Conservation (phyloP, 2,113 vertebrate species). For the Nothocercus nigrocapillus region DNA sequence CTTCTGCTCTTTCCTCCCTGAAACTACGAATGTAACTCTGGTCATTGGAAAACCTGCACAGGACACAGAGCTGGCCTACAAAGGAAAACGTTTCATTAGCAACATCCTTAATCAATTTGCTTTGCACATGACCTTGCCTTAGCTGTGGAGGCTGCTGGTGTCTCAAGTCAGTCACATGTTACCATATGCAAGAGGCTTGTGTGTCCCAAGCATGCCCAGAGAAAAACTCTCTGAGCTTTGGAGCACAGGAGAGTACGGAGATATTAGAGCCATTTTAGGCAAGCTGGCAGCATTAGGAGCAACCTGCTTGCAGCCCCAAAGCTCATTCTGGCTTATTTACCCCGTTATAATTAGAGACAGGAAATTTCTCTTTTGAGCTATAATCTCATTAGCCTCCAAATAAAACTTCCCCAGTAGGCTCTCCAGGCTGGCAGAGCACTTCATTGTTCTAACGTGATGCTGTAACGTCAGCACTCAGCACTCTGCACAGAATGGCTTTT, state of each 20-base stretch:
- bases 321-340: neutral
- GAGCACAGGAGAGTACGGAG: neutral
- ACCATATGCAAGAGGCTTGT: neutral
- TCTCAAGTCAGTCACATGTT: rapidly evolving
- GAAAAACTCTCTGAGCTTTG: too few relatives aligned
- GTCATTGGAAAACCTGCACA: rapidly evolving
- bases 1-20: neutral
- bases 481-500: neutral
- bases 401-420: constrained; percentile 2
- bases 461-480: neutral
- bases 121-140: neutral
- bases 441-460: neutral
- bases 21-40: neutral
- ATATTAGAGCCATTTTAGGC: rapidly evolving
- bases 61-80: neutral
- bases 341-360: neutral
- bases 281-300: neutral
- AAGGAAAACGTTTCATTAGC: neutral
- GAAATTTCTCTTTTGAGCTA: constrained; percentile 31
- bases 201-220: neutral
- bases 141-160: neutral
- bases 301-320: neutral
- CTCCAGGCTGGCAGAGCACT: neutral
- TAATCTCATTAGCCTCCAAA: constrained; percentile 21
- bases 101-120: neutral